Base-by-base conservation (phyloP, 2,113 vertebrate genomes). In the Origma solitaria region DNA sequence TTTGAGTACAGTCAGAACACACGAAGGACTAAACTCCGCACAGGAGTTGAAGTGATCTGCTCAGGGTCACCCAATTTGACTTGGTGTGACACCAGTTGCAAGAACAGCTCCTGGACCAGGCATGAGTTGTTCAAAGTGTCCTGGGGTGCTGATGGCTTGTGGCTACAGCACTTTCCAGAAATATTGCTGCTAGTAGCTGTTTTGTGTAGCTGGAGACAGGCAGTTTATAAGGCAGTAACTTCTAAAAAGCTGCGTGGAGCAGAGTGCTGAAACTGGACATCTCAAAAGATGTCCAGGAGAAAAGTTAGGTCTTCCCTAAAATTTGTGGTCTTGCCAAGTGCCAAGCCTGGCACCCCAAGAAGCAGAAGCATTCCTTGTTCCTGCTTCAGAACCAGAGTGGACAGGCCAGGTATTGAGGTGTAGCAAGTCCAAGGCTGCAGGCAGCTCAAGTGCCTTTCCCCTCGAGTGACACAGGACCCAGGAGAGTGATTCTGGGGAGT, bases 21-120 rank as follows among this genome's bases (percentile, higher is more conserved):
- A 38, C 0, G 0, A 58, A 72, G 77, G 30, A 47, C 72, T 40
- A 3, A 53, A 40, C 51, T 9, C 30, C 12, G 16, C 35, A 11
- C 7, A 37, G 65, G 57, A 44, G 1, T 10, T 61, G 25, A 66
- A 66, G 22, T n/a, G 65, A 35, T 82, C 73, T 86, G 15, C 42
- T 35, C 64, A 9, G 64, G 11, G 44, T 85, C 50, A 54, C 31
- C 20, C 50, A 16, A 1, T 53, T 37, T 8, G 56, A 10, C 40
- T 84, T 45, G 81, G 64, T 19, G 4, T 38, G 53, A 28, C 35
- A 42, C 25, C 24, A 40, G 10, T 16, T 58, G 27, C n/a, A 49
- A n/a, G 51, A 64, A 13, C 15, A 60, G 19, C 37, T 90, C 61
- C 47, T 62, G 51, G 62, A 45, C 10, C 24, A 57, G 31, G 13